phyloP scores from a whole-genome alignment of 2,888 invertebrate species.

The Blastobasis adustella region DNA sequence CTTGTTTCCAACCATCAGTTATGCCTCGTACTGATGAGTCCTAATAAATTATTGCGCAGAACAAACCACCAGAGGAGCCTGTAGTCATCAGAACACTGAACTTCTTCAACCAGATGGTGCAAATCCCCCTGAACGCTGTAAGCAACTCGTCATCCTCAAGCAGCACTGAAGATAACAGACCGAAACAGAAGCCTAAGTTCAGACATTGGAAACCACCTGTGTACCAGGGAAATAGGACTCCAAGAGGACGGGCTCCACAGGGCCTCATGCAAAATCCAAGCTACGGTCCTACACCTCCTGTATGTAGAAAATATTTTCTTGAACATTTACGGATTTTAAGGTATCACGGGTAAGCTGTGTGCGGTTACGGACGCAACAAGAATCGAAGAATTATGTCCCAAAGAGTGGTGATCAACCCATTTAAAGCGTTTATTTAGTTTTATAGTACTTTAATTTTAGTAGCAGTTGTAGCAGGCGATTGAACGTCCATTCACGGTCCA shows the following conservation, averaged over 20 bases:
- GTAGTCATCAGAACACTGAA: conserved; percentile 27
- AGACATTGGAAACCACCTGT: neutral
- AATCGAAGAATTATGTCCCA: too few species aligned
- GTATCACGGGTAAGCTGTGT: too few species aligned
- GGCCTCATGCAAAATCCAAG: neutral
- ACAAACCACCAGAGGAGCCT: conserved; percentile 18
- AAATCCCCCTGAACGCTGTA: neutral
- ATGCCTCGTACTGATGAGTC: neutral
- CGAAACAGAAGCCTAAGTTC: neutral
- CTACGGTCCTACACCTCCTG: conserved; percentile 19
- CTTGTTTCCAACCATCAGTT: too few species aligned
- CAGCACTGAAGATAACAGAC: neutral
- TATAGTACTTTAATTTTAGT: too few species aligned
- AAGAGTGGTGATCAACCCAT: too few species aligned
- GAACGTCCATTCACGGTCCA: too few species aligned
- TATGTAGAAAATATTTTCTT: conserved; percentile 23
- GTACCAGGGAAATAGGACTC: too few species aligned
- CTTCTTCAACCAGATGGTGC: neutral
- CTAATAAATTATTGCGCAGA: conserved; percentile 11
- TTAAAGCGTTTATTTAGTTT: too few species aligned
- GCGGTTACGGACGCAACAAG: too few species aligned
- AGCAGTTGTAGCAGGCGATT: too few species aligned
- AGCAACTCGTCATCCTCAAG: neutral
- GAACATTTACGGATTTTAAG: too few species aligned
- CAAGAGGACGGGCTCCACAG: too few species aligned